Evolutionary conservation across 2,113 vertebrate genomes (phyloP).

Genomic region (Amblyopsis rosae): DNA sequence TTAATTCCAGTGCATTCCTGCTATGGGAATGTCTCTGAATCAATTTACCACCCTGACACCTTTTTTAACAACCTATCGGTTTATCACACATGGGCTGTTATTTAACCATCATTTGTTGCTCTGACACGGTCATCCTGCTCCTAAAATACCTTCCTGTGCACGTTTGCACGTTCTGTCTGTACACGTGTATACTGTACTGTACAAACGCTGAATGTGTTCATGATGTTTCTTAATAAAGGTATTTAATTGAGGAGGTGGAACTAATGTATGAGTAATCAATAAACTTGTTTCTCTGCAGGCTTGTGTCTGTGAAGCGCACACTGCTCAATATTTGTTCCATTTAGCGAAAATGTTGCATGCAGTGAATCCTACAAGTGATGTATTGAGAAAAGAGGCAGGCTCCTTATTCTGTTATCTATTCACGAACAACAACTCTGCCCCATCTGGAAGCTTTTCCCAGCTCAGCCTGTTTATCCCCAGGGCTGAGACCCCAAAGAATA

Average conservation of each 20-base stretch:
- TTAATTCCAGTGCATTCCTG: too few species aligned
- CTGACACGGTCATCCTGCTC: slow-evolving; percentile 1
- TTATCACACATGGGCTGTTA: too few species aligned
- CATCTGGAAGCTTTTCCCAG: slow-evolving; percentile 23
- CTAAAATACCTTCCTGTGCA: background rate
- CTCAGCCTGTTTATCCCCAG: slow-evolving; percentile 13
- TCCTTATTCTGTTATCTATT: background rate
- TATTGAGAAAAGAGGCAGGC: background rate
- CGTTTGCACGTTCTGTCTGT: slow-evolving; percentile 46
- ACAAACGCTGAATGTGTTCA: slow-evolving; percentile 5
- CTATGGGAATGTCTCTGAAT: too few species aligned
- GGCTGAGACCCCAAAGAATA: slow-evolving; percentile 13
- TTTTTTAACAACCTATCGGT: too few species aligned
- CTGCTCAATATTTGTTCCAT: background rate
- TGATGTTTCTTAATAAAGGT: slow-evolving; percentile 3
- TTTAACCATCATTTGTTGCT: slow-evolving; percentile 7
- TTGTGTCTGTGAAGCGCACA: background rate
- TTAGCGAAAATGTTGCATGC: too few species aligned
- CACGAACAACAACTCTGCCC: slow-evolving; percentile 5
- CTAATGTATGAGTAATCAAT: slow-evolving; percentile 43
- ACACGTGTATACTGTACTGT: slow-evolving; percentile 11
- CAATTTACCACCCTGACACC: too few species aligned
- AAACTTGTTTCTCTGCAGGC: slow-evolving; percentile 55
- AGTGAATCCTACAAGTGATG: too few species aligned
- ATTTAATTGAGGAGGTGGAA: slow-evolving; percentile 20